Conservation (phyloP, 2,888 invertebrate genomes). For the Caenorhabditis panamensis region DNA sequence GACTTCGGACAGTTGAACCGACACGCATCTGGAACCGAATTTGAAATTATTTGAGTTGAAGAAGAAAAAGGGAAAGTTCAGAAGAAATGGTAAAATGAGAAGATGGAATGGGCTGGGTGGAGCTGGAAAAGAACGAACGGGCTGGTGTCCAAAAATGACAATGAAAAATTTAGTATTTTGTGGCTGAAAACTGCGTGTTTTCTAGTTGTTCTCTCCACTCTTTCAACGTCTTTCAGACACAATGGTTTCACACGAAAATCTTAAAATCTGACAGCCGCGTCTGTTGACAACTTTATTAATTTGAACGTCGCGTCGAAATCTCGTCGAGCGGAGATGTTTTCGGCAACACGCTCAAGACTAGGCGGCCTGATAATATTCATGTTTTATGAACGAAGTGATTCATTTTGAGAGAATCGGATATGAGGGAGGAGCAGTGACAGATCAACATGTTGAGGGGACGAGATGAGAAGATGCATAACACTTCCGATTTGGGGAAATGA, state of each 20-base stretch:
- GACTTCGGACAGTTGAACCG: slow-evolving; percentile 55
- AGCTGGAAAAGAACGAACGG: neutral
- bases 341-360: neutral
- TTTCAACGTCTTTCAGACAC: neutral
- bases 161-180: slow-evolving; percentile 57
- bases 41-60: neutral
- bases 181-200: slow-evolving; percentile 11
- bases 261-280: neutral
- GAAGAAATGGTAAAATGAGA: slow-evolving; percentile 4
- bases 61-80: slow-evolving; percentile 20
- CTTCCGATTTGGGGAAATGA: slow-evolving; percentile 6
- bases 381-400: slow-evolving; percentile 45
- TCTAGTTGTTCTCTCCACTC: neutral
- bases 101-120: slow-evolving; percentile 2
- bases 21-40: slow-evolving; percentile 25
- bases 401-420: slow-evolving; percentile 29
- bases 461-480: neutral
- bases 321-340: slow-evolving; percentile 1
- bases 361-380: slow-evolving; percentile 45
- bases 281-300: slow-evolving; percentile 14
- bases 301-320: no score
- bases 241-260: slow-evolving; percentile 20
- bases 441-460: neutral
- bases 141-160: neutral
- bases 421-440: slow-evolving; percentile 24